Percentiles rank a stretch among this genome's conserved stretches.
phyloP scores from a whole-genome alignment of 1,140 invertebrate genomes.

The Daktulosphaira vitifoliae region DNA sequence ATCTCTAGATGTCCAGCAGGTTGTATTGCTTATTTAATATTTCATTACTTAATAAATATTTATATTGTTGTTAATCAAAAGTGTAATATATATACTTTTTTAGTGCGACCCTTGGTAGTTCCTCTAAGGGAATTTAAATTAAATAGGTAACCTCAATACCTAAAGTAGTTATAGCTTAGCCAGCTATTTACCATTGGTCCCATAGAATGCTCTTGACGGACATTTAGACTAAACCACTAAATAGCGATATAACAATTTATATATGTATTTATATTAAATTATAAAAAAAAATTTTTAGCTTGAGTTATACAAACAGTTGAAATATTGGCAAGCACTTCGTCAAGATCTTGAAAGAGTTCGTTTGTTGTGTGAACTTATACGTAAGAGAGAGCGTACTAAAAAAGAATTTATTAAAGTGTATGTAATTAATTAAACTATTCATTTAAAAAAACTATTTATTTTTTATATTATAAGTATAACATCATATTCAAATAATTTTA shows the following conservation, averaged over 20 bases:
- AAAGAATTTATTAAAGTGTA: slow-evolving; percentile 71
- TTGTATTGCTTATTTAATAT: no score
- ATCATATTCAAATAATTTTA: slow-evolving; percentile 1
- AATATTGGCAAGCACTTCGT: slow-evolving; percentile 88
- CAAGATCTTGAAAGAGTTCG: slow-evolving; percentile 91
- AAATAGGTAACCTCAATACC: no score
- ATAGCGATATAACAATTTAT: slow-evolving; percentile 24
- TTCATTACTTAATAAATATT: no score
- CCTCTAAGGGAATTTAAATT: no score
- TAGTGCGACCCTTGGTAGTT: no score
- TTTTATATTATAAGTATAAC: background rate
- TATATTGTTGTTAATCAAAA: no score
- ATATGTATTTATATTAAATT: slow-evolving; percentile 1
- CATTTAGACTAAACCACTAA: no score
- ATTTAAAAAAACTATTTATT: background rate
- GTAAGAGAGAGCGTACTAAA: slow-evolving; percentile 92
- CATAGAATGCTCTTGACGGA: no score
- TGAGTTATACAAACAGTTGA: slow-evolving; percentile 76
- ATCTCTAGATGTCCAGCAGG: no score
- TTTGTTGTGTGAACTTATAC: slow-evolving; percentile 84
- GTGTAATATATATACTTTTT: no score
- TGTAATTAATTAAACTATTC: slow-evolving; percentile 37
- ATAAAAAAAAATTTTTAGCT: slow-evolving; percentile 34
- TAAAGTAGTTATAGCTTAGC: no score
- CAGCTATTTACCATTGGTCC: no score